phyloP scores from a whole-genome alignment of 1,140 invertebrate species.

The Cyclina sinensis region DNA sequence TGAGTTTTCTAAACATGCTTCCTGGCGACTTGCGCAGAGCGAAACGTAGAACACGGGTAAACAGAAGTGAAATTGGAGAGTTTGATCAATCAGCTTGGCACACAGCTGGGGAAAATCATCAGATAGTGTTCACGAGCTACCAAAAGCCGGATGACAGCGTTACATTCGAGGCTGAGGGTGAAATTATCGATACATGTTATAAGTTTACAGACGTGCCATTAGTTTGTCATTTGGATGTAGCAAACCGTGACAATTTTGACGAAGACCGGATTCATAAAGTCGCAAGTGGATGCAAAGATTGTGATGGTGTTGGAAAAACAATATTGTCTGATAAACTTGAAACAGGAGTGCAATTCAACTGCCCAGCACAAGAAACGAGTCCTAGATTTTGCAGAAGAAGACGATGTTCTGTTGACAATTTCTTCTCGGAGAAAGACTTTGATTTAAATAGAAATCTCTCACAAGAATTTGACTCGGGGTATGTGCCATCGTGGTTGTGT shows the following conservation, averaged over 20 bases:
- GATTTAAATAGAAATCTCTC: neutral
- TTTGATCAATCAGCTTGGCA: neutral
- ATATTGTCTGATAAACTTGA: neutral
- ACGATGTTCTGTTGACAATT: neutral
- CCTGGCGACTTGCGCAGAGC: neutral
- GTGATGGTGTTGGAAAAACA: neutral
- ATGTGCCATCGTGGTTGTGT: neutral
- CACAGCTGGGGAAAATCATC: neutral
- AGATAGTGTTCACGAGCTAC: neutral
- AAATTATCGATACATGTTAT: neutral
- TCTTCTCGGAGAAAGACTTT: neutral
- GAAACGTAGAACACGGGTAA: neutral
- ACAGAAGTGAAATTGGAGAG: neutral
- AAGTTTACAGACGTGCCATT: neutral
- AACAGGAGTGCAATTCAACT: neutral
- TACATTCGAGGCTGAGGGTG: neutral
- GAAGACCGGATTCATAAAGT: neutral
- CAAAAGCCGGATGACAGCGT: neutral
- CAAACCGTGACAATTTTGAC: neutral
- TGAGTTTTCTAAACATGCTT: conserved; percentile 31
- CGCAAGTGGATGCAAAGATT: neutral
- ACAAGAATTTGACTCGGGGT: neutral
- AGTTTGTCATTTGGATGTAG: neutral
- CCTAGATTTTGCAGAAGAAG: neutral
- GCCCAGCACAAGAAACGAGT: neutral